phyloP scores from a whole-genome alignment of 2,113 vertebrate genomes.

The Menidia beryllina region DNA sequence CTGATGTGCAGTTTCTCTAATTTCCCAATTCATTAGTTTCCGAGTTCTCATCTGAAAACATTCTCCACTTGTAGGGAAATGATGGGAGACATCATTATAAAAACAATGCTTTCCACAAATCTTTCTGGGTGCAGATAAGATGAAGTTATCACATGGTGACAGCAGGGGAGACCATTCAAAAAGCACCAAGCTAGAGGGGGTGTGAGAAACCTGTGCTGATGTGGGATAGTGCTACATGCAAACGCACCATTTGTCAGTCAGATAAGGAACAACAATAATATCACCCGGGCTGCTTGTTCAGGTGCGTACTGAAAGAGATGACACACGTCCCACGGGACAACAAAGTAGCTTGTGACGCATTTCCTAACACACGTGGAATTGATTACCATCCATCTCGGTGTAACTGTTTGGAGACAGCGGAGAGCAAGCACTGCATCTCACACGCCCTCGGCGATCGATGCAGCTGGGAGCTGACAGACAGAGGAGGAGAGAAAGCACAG shows the following conservation, averaged over 20 bases:
- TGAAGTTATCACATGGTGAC: background rate
- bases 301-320: conserved; percentile 10
- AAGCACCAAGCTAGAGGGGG: background rate
- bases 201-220: background rate
- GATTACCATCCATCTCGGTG: conserved; percentile 70
- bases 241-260: background rate
- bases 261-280: background rate
- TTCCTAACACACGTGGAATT: conserved; percentile 59
- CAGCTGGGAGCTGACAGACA: conserved; percentile 7
- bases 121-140: background rate
- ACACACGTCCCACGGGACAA: conserved; percentile 44
- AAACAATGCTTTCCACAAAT: background rate
- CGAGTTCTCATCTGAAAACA: background rate
- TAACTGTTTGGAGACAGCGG: conserved; percentile 53
- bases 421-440: conserved; percentile 48
- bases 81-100: background rate
- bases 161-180: background rate
- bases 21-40: too few relatives aligned
- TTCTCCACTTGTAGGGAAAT: background rate
- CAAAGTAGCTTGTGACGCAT: conserved; percentile 45
- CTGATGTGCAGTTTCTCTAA: too few relatives aligned
- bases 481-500: conserved; percentile 13
- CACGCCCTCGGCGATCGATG: conserved; percentile 48
- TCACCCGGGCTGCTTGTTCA: background rate
- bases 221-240: too few relatives aligned